A percentile compares a stretch with the other conserved stretches of the same genome.
These are phyloP conservation scores for Drosophila gaucha DNA, from an alignment of 2,888 invertebrate genomes.

Conservation along the genomic window DNA sequence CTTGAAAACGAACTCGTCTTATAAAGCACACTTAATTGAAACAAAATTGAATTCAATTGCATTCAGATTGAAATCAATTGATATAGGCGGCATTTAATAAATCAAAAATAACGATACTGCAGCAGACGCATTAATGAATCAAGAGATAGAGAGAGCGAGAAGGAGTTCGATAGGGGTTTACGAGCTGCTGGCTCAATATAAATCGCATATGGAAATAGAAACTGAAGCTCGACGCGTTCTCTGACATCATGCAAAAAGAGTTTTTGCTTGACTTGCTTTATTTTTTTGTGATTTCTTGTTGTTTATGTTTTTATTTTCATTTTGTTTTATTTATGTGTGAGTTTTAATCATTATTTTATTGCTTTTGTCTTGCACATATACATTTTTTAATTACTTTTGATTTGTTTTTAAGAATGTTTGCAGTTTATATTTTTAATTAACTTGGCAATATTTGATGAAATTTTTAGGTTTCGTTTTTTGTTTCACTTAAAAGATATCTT, in stretches of 20 bases:
- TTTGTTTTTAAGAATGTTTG: neutral
- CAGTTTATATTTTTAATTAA: neutral
- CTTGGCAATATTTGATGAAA: neutral
- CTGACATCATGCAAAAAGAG: slow-evolving; percentile 65
- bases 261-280: slow-evolving; percentile 4
- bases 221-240: slow-evolving; percentile 36
- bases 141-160: neutral
- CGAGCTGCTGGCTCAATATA: slow-evolving; percentile 28
- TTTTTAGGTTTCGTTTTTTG: no score
- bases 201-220: slow-evolving; percentile 44
- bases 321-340: neutral
- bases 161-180: neutral
- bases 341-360: slow-evolving; percentile 7
- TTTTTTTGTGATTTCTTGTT: slow-evolving; percentile 3
- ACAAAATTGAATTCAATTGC: slow-evolving; percentile 77
- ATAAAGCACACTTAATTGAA: slow-evolving; percentile 62
- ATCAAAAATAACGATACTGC: slow-evolving; percentile 63
- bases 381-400: neutral
- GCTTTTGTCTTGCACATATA: slow-evolving; percentile 22
- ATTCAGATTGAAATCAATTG: slow-evolving; percentile 78
- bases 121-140: slow-evolving; percentile 41
- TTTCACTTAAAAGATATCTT: no score
- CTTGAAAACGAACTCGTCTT: slow-evolving; percentile 63
- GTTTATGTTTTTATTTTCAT: neutral
- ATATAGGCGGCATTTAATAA: slow-evolving; percentile 69